Evolutionary conservation across 2,113 vertebrate genomes (phyloP).

Genomic region (Poeciliopsis prolifica): DNA sequence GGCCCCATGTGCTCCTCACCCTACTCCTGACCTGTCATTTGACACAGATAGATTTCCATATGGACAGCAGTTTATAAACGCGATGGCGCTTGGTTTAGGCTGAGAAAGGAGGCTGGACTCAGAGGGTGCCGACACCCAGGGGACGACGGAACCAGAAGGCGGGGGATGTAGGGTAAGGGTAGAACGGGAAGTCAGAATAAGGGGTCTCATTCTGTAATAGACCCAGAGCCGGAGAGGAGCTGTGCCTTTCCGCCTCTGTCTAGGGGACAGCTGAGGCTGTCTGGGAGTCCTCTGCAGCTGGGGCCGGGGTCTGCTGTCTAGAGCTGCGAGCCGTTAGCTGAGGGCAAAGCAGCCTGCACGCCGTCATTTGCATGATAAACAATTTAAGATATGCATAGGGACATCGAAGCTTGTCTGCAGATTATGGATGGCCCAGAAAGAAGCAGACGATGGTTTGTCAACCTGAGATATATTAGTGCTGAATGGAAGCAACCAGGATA

Average conservation of each 20-base stretch:
- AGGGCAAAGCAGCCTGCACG: conserved; percentile 69
- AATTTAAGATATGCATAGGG: conserved; percentile 82
- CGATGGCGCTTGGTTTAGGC: conserved; percentile 1
- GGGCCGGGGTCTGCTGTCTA: conserved; percentile 72
- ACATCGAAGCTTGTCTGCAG: conserved; percentile 74
- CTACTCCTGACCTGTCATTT: conserved; percentile 43
- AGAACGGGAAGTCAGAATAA: background rate
- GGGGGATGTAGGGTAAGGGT: background rate
- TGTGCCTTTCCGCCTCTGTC: conserved; percentile 38
- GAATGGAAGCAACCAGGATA: background rate
- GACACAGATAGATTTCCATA: conserved; percentile 45
- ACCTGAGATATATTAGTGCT: conserved; percentile 28
- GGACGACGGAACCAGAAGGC: conserved; percentile 33
- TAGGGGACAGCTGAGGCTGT: conserved; percentile 72
- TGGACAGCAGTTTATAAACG: conserved; percentile 33
- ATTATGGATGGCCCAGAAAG: conserved; percentile 77
- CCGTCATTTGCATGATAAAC: conserved; percentile 84
- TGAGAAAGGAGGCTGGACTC: conserved; percentile 34
- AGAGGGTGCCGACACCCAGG: conserved; percentile 24
- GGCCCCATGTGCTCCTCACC: conserved; percentile 2
- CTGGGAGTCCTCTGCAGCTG: conserved; percentile 76
- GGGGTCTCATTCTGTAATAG: conserved; percentile 18
- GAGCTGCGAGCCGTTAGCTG: conserved; percentile 66
- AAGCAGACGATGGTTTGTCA: conserved; percentile 75
- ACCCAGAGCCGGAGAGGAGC: conserved; percentile 33